Evolutionary conservation across 2,888 invertebrate genomes (phyloP).

Genomic region (Lamellibrachia columna): DNA sequence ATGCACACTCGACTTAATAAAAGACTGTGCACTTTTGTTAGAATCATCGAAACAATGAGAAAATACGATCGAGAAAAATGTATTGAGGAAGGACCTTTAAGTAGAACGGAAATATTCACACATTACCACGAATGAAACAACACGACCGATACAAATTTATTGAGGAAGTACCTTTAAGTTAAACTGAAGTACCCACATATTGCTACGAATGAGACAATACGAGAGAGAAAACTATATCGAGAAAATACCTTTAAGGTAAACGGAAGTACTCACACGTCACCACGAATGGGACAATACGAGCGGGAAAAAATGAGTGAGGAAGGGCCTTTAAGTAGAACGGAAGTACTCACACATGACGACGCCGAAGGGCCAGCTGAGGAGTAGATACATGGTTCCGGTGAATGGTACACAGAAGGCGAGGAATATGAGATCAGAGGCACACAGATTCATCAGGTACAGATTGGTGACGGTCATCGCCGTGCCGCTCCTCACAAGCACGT

Average conservation of each 20-base stretch:
- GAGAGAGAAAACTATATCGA: too few relatives aligned
- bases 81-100: not conserved
- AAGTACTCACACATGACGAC: conserved; percentile 80
- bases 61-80: not conserved
- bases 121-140: conserved; percentile 72
- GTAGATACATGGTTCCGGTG: conserved; percentile 86
- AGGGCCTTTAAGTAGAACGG: not conserved
- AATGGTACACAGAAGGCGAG: conserved; percentile 90
- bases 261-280: too few relatives aligned
- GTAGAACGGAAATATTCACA: conserved; percentile 71
- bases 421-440: conserved; percentile 80
- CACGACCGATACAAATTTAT: too few relatives aligned
- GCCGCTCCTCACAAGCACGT: not conserved
- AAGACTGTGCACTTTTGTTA: too few relatives aligned
- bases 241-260: too few relatives aligned
- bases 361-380: conserved; percentile 88
- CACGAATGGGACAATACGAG: too few relatives aligned
- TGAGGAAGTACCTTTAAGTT: too few relatives aligned
- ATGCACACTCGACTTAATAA: too few relatives aligned
- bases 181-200: too few relatives aligned
- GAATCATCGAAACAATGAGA: not conserved
- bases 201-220: too few relatives aligned
- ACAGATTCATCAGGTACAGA: conserved; percentile 42
- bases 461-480: conserved; percentile 35
- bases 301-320: not conserved